Evolutionary conservation across 2,797 vertebrate genomes (phyloP).

Genomic region (Brotogeris chrysoptera): DNA sequence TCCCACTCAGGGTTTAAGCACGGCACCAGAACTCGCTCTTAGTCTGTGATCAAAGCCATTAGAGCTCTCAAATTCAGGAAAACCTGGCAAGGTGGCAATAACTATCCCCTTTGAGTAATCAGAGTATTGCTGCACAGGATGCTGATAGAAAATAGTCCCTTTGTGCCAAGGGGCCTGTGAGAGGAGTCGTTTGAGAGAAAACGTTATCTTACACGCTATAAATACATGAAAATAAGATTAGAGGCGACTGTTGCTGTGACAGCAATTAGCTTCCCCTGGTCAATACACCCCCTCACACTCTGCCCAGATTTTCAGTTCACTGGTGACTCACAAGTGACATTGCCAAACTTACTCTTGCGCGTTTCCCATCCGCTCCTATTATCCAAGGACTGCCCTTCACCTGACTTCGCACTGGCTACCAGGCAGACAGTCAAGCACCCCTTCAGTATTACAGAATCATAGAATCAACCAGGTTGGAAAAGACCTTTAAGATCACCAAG

Average conservation of each 20-base stretch:
- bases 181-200: constrained; percentile 35
- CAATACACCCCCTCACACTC: background rate
- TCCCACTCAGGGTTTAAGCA: background rate
- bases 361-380: background rate
- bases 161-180: constrained; percentile 5
- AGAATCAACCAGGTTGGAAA: background rate
- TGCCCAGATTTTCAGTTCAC: background rate
- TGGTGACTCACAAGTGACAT: background rate
- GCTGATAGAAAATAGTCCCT: background rate
- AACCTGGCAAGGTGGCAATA: background rate
- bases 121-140: background rate
- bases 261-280: constrained; percentile 24
- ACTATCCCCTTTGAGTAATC: background rate
- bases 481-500: background rate
- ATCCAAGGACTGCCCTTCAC: background rate
- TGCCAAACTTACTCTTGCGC: background rate
- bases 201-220: constrained; percentile 53
- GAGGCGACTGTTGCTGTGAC: constrained; percentile 37
- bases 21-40: background rate
- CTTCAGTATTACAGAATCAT: background rate
- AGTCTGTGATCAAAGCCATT: constrained; percentile 10
- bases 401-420: background rate
- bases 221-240: constrained; percentile 64
- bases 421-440: background rate
- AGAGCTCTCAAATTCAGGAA: background rate